These are phyloP conservation scores for Alethe castanea DNA, from an alignment of 2,113 vertebrate genomes.

Conservation along the genomic window DNA sequence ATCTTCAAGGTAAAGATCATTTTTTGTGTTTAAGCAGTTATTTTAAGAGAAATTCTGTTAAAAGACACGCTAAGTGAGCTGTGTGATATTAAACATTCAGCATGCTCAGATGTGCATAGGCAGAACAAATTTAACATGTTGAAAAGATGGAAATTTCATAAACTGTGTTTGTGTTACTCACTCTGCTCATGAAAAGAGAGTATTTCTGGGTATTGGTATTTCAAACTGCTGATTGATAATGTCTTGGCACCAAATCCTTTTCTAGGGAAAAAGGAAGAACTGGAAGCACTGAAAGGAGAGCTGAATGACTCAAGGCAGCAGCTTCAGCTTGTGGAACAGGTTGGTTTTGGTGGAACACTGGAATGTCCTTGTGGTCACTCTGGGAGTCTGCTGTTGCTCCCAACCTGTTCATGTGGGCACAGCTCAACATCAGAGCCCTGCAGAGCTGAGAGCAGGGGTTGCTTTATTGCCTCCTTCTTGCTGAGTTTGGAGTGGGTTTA, in stretches of 20 bases:
- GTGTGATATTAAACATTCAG: not conserved
- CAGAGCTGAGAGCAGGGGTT: not conserved
- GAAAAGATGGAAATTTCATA: not conserved
- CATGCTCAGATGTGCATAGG: not conserved
- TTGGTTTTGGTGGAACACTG: not conserved
- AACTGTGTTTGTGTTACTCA: not conserved
- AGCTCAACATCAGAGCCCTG: not conserved
- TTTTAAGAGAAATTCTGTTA: not conserved
- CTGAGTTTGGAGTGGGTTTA: not conserved
- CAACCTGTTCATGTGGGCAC: too few relatives aligned
- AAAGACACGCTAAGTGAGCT: not conserved
- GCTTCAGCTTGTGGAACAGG: slow-evolving; percentile 72
- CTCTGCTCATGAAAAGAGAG: not conserved
- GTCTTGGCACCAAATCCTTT: not conserved
- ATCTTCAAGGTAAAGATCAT: slow-evolving; percentile 63
- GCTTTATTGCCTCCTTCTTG: not conserved
- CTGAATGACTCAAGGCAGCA: slow-evolving; percentile 62
- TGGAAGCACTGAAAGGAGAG: slow-evolving; percentile 67
- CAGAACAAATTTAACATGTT: not conserved
- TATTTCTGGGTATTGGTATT: not conserved
- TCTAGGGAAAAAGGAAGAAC: slow-evolving; percentile 71
- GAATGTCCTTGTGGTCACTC: accelerated
- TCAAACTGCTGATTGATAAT: not conserved
- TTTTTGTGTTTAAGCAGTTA: not conserved
- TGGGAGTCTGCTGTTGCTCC: not conserved